phyloP scores from a whole-genome alignment of 1,140 invertebrate genomes.

The Trichonephila clavipes region DNA sequence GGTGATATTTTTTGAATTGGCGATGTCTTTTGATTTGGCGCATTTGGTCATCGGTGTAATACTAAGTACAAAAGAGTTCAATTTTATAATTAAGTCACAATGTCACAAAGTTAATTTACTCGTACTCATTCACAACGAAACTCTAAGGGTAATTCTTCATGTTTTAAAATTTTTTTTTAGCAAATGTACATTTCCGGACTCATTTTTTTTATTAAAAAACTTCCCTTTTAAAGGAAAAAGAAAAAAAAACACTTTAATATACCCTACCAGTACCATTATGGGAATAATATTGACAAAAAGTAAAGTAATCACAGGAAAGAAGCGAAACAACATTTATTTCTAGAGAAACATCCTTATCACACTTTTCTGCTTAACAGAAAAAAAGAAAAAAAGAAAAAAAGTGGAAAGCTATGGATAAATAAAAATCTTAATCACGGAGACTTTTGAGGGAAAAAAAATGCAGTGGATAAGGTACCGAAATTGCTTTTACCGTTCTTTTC shows the following conservation, averaged over 20 bases:
- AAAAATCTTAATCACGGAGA: conserved; percentile 12
- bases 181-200: too few species aligned
- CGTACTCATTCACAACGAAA: too few species aligned
- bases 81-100: too few species aligned
- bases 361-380: not conserved
- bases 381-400: not conserved
- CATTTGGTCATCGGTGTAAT: too few species aligned
- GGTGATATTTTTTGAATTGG: too few species aligned
- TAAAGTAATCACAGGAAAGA: not conserved
- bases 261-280: too few species aligned
- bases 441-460: not conserved
- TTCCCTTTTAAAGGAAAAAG: not conserved
- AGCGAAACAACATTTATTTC: not conserved
- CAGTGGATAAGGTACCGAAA: conserved; percentile 1
- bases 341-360: not conserved
- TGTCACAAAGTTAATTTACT: too few species aligned
- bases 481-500: conserved; percentile 1
- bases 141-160: too few species aligned
- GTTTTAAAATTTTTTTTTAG: too few species aligned
- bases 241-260: not conserved
- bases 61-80: too few species aligned
- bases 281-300: too few species aligned
- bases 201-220: not conserved
- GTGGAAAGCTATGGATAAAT: conserved; percentile 6
- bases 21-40: too few species aligned